These are phyloP conservation scores for Megalopta genalis DNA, from an alignment of 1,140 invertebrate species.

Conservation along the genomic window DNA sequence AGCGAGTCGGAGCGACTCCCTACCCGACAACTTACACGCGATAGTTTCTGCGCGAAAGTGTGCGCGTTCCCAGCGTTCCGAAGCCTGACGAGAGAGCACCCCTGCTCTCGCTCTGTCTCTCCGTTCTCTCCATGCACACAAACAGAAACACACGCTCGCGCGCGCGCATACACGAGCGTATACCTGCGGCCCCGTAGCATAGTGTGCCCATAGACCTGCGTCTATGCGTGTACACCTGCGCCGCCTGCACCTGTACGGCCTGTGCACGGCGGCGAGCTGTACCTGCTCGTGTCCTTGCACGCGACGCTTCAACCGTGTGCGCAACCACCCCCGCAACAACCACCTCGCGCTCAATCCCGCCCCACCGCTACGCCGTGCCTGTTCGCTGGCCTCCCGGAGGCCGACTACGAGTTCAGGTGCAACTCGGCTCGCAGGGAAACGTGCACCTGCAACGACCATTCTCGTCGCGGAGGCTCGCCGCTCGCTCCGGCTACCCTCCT, in stretches of 20 bases:
- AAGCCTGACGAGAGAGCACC: neutral
- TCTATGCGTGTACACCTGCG: neutral
- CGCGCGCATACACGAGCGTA: too few relatives aligned
- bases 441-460: neutral
- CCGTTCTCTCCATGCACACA: neutral
- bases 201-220: too few relatives aligned
- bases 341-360: neutral
- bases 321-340: neutral
- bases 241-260: neutral
- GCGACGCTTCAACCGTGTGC: constrained; percentile 1
- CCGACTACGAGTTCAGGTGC: neutral
- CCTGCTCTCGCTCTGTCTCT: neutral
- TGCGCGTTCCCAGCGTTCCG: constrained; percentile 40
- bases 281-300: neutral
- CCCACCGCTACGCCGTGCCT: neutral
- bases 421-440: neutral
- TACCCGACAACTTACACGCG: constrained; percentile 49
- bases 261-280: neutral
- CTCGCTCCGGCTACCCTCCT: neutral
- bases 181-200: too few relatives aligned
- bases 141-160: too few relatives aligned
- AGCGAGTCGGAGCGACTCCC: constrained; percentile 17
- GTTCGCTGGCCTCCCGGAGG: neutral
- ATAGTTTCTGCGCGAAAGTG: constrained; percentile 59
- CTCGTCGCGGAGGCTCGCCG: neutral